These are phyloP conservation scores for Boloria selene DNA, from an alignment of 2,888 invertebrate genomes.

Conservation along the genomic window DNA sequence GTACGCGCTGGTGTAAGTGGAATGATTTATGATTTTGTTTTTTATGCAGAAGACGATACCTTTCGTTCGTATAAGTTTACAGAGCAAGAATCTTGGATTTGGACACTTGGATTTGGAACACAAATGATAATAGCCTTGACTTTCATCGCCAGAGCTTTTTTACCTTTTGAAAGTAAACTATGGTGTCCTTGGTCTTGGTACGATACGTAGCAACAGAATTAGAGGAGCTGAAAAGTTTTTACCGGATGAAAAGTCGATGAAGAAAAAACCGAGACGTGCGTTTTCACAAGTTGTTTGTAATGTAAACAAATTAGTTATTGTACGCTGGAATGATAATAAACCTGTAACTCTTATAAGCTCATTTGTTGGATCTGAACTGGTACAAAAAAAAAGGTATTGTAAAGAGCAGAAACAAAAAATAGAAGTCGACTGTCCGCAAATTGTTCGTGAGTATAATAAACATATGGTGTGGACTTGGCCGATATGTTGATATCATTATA, in stretches of 20 bases:
- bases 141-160: constrained; percentile 35
- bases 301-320: constrained; percentile 31
- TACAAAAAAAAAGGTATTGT: constrained; percentile 40
- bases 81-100: constrained; percentile 42
- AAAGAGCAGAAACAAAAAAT: constrained; percentile 37
- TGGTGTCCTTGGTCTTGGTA: constrained; percentile 39
- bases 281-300: constrained; percentile 36
- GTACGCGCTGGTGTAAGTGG: constrained; percentile 52
- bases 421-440: constrained; percentile 45
- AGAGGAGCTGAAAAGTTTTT: constrained; percentile 37
- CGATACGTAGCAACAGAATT: constrained; percentile 33
- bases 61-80: constrained; percentile 45
- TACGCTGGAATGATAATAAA: constrained; percentile 46
- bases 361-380: constrained; percentile 43
- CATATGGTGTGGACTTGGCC: constrained; percentile 46
- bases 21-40: constrained; percentile 53
- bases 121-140: constrained; percentile 46
- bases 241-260: constrained; percentile 41
- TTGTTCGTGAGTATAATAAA: constrained; percentile 45
- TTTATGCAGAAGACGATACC: constrained; percentile 50
- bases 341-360: constrained; percentile 43
- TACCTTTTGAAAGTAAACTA: constrained; percentile 37
- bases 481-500: constrained; percentile 41
- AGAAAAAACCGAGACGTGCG: constrained; percentile 41
- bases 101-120: constrained; percentile 47